A percentile compares a stretch with the other conserved stretches of the same genome.
Evolutionary conservation across 2,797 vertebrate genomes (phyloP).

Genomic region (Lutra lutra): DNA sequence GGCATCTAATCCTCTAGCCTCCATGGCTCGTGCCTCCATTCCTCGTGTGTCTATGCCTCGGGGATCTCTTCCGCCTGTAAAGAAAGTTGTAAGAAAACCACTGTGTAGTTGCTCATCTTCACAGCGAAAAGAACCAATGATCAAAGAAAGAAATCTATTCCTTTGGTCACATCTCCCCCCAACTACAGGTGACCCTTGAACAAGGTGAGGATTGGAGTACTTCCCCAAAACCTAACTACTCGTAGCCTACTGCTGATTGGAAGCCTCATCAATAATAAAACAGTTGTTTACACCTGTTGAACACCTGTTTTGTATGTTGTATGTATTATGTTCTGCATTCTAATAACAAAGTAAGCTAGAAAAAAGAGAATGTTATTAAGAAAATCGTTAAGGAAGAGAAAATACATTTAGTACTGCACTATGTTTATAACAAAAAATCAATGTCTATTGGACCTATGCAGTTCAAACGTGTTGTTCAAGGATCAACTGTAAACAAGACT

Average conservation of each 20-base stretch:
- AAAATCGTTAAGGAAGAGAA: not conserved
- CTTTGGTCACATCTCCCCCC: not conserved
- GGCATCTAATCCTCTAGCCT: constrained; percentile 83
- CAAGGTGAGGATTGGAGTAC: not conserved
- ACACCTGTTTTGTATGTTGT: not conserved
- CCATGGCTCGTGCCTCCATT: constrained; percentile 86
- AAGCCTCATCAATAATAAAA: not conserved
- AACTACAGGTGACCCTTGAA: not conserved
- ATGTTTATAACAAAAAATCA: not conserved
- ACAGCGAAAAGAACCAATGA: not conserved
- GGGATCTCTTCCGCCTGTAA: constrained; percentile 92
- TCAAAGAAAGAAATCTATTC: constrained; percentile 50
- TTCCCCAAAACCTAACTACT: not conserved
- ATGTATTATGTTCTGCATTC: not conserved
- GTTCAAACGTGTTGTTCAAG: not conserved
- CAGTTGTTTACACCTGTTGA: not conserved
- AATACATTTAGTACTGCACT: not conserved
- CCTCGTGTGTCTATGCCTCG: constrained; percentile 88
- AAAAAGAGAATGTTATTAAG: not conserved
- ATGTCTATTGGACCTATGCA: not conserved
- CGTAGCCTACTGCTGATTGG: not conserved
- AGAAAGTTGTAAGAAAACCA: constrained; percentile 34
- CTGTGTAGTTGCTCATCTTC: not conserved
- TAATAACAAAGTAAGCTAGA: not conserved
- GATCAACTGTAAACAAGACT: not conserved